Evolutionary conservation across 1,140 invertebrate genomes (phyloP).

Genomic region (Lepidurus couesii): DNA sequence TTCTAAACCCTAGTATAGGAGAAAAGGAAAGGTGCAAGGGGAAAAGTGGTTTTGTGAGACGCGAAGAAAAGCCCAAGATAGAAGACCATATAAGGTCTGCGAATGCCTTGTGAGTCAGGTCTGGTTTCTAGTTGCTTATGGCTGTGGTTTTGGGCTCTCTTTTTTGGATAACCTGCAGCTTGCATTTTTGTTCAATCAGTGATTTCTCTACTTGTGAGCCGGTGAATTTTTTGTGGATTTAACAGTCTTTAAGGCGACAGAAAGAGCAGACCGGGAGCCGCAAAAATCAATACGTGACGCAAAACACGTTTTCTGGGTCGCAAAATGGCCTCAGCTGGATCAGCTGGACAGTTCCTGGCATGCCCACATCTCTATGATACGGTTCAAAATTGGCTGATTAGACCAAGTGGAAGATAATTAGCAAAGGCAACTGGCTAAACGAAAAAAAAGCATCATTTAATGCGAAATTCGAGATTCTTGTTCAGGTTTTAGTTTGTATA

Average conservation of each 20-base stretch:
- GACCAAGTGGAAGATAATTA: too few species aligned
- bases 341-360: background rate
- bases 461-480: background rate
- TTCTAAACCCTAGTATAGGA: background rate
- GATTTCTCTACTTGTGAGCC: too few species aligned
- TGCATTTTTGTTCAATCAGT: too few species aligned
- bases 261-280: background rate
- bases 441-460: background rate
- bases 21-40: background rate
- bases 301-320: background rate
- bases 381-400: too few species aligned
- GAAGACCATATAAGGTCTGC: constrained; percentile 21
- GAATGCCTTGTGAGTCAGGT: constrained; percentile 11
- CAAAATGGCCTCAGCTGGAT: background rate
- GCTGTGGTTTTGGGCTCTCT: background rate
- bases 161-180: background rate
- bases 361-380: background rate
- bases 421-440: background rate
- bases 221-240: too few species aligned
- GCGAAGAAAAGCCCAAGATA: background rate
- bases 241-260: too few species aligned
- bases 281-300: background rate
- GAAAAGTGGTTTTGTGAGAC: background rate
- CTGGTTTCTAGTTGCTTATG: background rate
- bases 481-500: background rate